A percentile compares a stretch with the other conserved stretches of the same genome.
These are phyloP conservation scores for Brachionus rubens DNA, from an alignment of 1,140 invertebrate species.

Conservation along the genomic window DNA sequence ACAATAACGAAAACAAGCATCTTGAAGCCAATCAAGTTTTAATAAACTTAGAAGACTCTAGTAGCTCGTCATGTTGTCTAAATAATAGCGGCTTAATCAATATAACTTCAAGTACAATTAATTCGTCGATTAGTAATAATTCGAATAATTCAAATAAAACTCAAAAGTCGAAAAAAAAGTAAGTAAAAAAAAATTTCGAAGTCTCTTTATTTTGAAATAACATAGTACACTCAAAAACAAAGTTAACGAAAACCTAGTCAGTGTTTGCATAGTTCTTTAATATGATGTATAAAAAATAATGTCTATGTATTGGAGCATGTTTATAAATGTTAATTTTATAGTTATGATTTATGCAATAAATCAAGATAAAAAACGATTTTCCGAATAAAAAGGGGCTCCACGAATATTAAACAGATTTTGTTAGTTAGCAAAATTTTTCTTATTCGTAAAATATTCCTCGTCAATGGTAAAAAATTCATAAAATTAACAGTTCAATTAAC, in stretches of 20 bases:
- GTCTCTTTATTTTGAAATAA: neutral
- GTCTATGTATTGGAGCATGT: too few relatives aligned
- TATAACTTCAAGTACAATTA: constrained; percentile 18
- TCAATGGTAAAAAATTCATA: too few relatives aligned
- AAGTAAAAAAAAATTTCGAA: neutral
- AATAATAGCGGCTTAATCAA: constrained; percentile 14
- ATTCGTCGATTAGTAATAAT: constrained; percentile 26
- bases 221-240: neutral
- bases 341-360: too few relatives aligned
- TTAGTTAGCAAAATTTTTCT: too few relatives aligned
- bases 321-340: too few relatives aligned
- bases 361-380: too few relatives aligned
- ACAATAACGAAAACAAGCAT: neutral
- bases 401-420: too few relatives aligned
- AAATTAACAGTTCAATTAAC: too few relatives aligned
- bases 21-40: neutral
- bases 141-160: constrained; percentile 12
- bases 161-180: constrained; percentile 34
- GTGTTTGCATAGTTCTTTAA: too few relatives aligned
- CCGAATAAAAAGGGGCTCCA: too few relatives aligned
- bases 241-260: neutral
- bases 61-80: neutral
- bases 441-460: too few relatives aligned
- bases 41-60: neutral
- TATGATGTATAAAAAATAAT: too few relatives aligned